Conservation (phyloP, 2,797 vertebrate genomes). For the Gallinago nigripennis region DNA sequence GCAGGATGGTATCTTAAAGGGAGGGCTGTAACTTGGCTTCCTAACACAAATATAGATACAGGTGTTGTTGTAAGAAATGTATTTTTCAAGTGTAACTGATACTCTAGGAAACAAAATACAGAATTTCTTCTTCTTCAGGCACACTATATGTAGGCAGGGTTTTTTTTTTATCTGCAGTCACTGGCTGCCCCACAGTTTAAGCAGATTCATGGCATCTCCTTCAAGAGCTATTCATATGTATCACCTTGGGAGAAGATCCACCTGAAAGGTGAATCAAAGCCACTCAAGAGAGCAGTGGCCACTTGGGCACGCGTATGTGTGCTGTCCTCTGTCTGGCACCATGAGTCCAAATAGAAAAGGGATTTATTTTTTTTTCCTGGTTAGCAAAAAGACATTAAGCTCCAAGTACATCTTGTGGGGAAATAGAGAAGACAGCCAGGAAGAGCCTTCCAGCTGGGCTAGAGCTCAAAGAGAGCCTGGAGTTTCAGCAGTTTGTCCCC, state of each 20-base stretch:
- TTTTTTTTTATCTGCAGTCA: background rate
- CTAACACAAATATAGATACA: background rate
- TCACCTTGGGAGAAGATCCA: background rate
- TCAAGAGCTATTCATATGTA: background rate
- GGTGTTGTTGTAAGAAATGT: background rate
- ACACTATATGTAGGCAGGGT: background rate
- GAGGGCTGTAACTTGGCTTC: background rate
- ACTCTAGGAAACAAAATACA: background rate
- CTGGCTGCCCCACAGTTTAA: background rate
- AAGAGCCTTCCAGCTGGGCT: background rate
- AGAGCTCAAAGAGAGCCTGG: background rate
- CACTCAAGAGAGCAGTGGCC: background rate
- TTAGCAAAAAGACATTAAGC: background rate
- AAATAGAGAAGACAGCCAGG: background rate
- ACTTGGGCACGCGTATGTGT: accelerated
- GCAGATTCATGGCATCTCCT: background rate
- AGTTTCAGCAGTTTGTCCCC: background rate
- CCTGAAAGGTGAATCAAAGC: background rate
- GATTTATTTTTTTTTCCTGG: background rate
- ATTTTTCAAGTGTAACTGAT: background rate
- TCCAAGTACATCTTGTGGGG: background rate
- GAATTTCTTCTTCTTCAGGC: background rate
- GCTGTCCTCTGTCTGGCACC: background rate
- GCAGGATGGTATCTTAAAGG: background rate
- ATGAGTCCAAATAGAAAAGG: background rate